A percentile compares a stretch with the other conserved stretches of the same genome.
Evolutionary conservation across 2,888 invertebrate genomes (phyloP).

Genomic region (Amiota communis): DNA sequence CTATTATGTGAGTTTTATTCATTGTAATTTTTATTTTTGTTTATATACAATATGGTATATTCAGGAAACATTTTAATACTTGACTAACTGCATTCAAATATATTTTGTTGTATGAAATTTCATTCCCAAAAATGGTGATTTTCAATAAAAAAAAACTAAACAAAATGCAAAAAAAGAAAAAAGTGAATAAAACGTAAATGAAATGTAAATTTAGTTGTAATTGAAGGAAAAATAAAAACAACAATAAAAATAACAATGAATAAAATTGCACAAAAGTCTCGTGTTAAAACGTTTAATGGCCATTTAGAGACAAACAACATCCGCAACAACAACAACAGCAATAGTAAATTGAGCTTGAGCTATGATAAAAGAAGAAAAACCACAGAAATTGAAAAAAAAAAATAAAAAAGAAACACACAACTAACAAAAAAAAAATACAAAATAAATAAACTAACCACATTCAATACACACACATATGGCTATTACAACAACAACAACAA

Average conservation of each 20-base stretch:
- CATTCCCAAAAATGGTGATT: too few species aligned
- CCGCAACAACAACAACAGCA: neutral
- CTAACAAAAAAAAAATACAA: too few species aligned
- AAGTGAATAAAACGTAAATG: too few species aligned
- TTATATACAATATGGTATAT: too few species aligned
- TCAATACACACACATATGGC: conserved; percentile 35
- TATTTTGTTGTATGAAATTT: too few species aligned
- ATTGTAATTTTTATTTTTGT: too few species aligned
- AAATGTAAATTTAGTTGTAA: too few species aligned
- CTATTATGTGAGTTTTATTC: too few species aligned
- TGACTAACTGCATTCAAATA: too few species aligned
- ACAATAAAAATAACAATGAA: neutral
- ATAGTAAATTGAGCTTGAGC: neutral
- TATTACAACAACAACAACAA: neutral
- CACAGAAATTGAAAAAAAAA: neutral
- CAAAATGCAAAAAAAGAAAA: neutral
- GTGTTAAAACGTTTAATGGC: conserved; percentile 11
- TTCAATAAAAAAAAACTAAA: too few species aligned
- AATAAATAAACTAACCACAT: conserved; percentile 6
- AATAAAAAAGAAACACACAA: neutral
- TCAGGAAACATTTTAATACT: too few species aligned
- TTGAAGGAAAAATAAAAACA: too few species aligned
- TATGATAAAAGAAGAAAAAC: conserved; percentile 3
- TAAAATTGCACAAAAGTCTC: neutral
- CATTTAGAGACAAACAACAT: conserved; percentile 22